Evolutionary conservation across 2,113 vertebrate genomes (phyloP).

Genomic region (Hepsetus odoe): DNA sequence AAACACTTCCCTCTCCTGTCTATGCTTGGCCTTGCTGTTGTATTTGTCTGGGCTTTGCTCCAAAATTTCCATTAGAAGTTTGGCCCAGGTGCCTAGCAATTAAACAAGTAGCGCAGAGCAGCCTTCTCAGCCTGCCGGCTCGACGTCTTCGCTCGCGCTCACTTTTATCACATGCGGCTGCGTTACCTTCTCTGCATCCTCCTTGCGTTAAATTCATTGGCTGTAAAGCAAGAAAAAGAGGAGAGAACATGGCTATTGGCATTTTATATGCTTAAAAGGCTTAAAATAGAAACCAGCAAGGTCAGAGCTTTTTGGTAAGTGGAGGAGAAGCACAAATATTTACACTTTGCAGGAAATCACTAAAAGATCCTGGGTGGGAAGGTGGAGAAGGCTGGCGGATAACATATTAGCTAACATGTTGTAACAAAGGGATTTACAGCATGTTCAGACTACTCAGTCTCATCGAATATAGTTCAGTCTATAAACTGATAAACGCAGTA

Average conservation of each 20-base stretch:
- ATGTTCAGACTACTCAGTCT: neutral
- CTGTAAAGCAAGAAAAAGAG: slow-evolving; percentile 7
- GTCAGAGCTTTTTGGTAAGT: slow-evolving; percentile 29
- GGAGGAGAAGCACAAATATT: slow-evolving; percentile 36
- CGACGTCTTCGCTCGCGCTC: slow-evolving; percentile 60
- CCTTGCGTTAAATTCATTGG: slow-evolving; percentile 3
- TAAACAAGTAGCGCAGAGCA: slow-evolving; percentile 64
- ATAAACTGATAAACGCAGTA: no score
- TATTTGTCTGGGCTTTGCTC: slow-evolving; percentile 74
- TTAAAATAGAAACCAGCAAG: slow-evolving; percentile 37
- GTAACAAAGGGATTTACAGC: neutral
- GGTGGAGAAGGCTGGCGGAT: neutral
- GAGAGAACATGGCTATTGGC: slow-evolving; percentile 10
- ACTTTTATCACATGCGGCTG: slow-evolving; percentile 27
- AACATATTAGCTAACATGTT: neutral
- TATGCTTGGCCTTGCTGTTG: slow-evolving; percentile 41
- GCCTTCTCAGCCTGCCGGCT: slow-evolving; percentile 66
- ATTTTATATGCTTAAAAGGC: slow-evolving; percentile 20
- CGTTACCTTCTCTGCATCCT: slow-evolving; percentile 11
- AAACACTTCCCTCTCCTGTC: slow-evolving; percentile 32
- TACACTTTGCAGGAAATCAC: slow-evolving; percentile 25
- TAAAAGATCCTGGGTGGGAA: neutral
- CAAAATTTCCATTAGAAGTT: slow-evolving; percentile 78
- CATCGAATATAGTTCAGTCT: neutral
- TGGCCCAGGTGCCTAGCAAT: slow-evolving; percentile 75